phyloP scores from a whole-genome alignment of 2,797 vertebrate genomes.

The Pogonophryne albipinna region DNA sequence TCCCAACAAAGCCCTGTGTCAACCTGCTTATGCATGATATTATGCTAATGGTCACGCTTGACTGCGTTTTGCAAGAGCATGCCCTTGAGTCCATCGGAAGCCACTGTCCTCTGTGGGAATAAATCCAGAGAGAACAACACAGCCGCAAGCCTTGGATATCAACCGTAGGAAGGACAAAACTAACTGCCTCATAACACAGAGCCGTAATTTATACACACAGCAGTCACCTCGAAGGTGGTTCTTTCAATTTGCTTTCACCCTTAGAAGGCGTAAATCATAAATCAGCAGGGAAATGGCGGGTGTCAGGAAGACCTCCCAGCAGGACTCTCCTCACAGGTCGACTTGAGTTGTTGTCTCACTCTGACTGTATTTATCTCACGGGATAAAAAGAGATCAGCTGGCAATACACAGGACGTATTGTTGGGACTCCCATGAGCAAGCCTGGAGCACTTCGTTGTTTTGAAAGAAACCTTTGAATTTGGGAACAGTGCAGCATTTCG shows the following conservation, averaged over 20 bases:
- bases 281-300: conserved; percentile 63
- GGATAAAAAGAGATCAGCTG: conserved; percentile 58
- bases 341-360: conserved; percentile 61
- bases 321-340: conserved; percentile 45
- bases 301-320: conserved; percentile 55
- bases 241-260: conserved; percentile 68
- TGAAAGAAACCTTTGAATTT: conserved; percentile 14
- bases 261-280: conserved; percentile 53
- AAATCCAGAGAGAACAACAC: conserved; percentile 45
- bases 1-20: conserved; percentile 41
- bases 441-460: neutral
- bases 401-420: conserved; percentile 37
- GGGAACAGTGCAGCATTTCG: conserved; percentile 26
- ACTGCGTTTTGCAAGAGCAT: conserved; percentile 38
- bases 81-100: conserved; percentile 63
- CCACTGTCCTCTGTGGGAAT: conserved; percentile 48
- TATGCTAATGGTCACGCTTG: conserved; percentile 62
- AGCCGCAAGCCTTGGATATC: conserved; percentile 39
- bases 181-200: conserved; percentile 35
- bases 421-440: conserved; percentile 27
- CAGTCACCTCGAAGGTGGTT: conserved; percentile 55
- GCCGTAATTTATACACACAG: conserved; percentile 37
- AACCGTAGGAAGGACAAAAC: conserved; percentile 43
- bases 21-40: conserved; percentile 50
- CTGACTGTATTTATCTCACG: conserved; percentile 58